Evolutionary conservation across 2,113 vertebrate species (phyloP).

Genomic region (Lepisosteus oculatus): DNA sequence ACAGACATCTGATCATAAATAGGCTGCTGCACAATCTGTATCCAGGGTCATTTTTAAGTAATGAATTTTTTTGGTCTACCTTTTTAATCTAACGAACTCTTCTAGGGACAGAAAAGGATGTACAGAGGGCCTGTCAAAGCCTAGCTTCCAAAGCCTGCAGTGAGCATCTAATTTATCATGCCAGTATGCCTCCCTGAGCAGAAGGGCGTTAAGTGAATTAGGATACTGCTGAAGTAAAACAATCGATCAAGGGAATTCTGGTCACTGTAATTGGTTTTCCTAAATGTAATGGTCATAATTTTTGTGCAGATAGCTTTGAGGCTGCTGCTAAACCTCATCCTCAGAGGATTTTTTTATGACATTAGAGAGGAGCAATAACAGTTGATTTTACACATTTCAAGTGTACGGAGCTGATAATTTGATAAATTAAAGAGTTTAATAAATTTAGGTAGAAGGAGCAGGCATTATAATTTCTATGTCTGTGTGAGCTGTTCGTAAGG

Average conservation of each 20-base stretch:
- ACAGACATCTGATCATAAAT: constrained; percentile 6
- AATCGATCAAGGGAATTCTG: constrained; percentile 45
- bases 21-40: not conserved
- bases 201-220: constrained; percentile 49
- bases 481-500: constrained; percentile 55
- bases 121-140: not conserved
- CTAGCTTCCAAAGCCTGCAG: not conserved
- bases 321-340: constrained; percentile 21
- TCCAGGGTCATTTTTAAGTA: constrained; percentile 1
- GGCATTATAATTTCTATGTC: constrained; percentile 47
- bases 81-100: constrained; percentile 10
- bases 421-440: constrained; percentile 49
- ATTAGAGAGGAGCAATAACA: constrained; percentile 17
- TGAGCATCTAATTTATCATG: constrained; percentile 33
- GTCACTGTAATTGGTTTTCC: constrained; percentile 43
- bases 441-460: constrained; percentile 43
- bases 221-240: constrained; percentile 31
- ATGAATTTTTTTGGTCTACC: constrained; percentile 10
- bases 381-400: constrained; percentile 23
- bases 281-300: constrained; percentile 45
- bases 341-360: constrained; percentile 10
- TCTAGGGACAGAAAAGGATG: constrained; percentile 3
- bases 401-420: constrained; percentile 36
- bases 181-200: constrained; percentile 26
- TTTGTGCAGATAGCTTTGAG: constrained; percentile 32